Percentiles rank a stretch among this genome's conserved stretches.
phyloP scores from a whole-genome alignment of 2,113 vertebrate genomes.

The Caloenas nicobarica region DNA sequence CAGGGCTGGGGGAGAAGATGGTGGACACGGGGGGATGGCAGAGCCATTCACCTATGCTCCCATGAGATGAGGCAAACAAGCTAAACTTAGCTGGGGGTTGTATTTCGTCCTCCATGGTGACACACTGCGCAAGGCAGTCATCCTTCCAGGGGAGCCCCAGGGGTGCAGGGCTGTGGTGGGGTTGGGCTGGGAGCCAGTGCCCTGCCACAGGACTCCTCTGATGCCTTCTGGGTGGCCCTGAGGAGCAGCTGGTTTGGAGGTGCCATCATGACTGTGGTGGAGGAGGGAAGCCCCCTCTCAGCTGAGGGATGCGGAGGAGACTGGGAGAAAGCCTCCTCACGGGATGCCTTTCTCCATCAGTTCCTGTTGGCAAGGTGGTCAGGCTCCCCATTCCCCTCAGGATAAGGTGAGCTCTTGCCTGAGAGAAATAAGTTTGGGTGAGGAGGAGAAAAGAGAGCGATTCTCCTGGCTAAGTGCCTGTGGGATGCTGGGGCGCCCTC shows the following conservation, averaged over 20 bases:
- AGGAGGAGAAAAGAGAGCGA: not conserved
- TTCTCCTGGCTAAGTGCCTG: not conserved
- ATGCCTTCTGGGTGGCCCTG: not conserved
- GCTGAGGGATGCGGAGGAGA: not conserved
- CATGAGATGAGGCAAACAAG: fast-evolving
- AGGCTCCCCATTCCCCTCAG: not conserved
- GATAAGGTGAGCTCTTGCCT: not conserved
- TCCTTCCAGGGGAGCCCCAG: not conserved
- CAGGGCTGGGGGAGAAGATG: not conserved
- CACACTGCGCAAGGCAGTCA: fast-evolving
- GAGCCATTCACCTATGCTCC: not conserved
- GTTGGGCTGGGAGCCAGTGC: not conserved
- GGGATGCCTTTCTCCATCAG: not conserved
- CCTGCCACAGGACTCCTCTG: fast-evolving
- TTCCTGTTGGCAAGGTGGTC: not conserved
- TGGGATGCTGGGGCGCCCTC: not conserved
- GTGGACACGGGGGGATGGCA: fast-evolving
- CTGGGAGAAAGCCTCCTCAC: not conserved
- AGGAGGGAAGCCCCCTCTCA: not conserved
- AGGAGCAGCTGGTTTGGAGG: not conserved
- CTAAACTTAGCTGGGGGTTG: not conserved
- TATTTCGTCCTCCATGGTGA: fast-evolving
- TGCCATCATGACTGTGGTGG: fast-evolving
- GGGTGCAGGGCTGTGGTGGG: not conserved
- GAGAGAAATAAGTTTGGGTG: not conserved